Evolutionary conservation across 2,888 invertebrate genomes (phyloP).

Genomic region (Chrysina gloriosa): DNA sequence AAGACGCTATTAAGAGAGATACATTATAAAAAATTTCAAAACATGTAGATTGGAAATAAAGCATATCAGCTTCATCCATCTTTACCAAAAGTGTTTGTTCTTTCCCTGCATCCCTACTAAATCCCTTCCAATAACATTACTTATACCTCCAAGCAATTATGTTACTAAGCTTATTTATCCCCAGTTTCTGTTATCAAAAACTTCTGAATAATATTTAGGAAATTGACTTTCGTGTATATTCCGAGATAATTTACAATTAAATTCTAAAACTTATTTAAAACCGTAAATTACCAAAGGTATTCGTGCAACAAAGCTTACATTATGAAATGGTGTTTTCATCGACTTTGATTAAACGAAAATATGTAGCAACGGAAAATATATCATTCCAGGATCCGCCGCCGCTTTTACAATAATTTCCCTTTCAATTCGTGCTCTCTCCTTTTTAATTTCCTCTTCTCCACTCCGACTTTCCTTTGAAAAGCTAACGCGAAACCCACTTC

Average conservation of each 20-base stretch:
- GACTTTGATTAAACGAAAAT: slow-evolving; percentile 33
- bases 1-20: too few species aligned
- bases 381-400: slow-evolving; percentile 14
- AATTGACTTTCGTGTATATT: neutral
- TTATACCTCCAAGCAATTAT: too few species aligned
- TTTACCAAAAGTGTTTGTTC: too few species aligned
- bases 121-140: too few species aligned
- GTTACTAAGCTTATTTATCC: too few species aligned
- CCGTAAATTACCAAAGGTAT: slow-evolving; percentile 11
- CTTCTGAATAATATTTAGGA: too few species aligned
- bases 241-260: neutral
- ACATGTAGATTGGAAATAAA: too few species aligned
- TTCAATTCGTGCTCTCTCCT: slow-evolving; percentile 30
- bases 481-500: neutral
- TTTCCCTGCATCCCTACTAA: too few species aligned
- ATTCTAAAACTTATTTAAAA: neutral
- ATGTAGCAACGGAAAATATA: slow-evolving; percentile 26
- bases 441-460: slow-evolving; percentile 21
- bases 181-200: too few species aligned
- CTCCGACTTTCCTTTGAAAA: slow-evolving; percentile 19
- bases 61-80: too few species aligned
- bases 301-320: neutral
- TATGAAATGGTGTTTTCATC: slow-evolving; percentile 16
- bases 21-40: too few species aligned
- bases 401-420: slow-evolving; percentile 34